phyloP scores from a whole-genome alignment of 1,140 invertebrate species.

The Matsumurasca onukii region DNA sequence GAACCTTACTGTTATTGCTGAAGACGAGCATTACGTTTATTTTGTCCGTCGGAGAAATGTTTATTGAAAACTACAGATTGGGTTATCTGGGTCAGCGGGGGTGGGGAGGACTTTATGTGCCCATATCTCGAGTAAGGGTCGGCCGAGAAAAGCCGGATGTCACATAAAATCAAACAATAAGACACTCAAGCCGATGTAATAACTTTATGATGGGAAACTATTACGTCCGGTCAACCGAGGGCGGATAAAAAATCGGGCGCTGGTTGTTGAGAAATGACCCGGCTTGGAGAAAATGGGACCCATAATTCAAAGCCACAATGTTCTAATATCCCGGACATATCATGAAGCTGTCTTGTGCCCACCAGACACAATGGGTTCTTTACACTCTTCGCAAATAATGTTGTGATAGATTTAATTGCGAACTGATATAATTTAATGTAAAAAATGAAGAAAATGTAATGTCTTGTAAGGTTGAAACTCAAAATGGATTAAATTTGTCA shows the following conservation, averaged over 20 bases:
- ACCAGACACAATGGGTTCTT: too few relatives aligned
- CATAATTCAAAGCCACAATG: slow-evolving; percentile 8
- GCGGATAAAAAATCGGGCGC: slow-evolving; percentile 1
- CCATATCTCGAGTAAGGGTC: slow-evolving; percentile 12
- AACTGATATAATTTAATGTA: too few relatives aligned
- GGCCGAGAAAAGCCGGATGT: slow-evolving; percentile 6
- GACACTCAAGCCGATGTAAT: neutral
- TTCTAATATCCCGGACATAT: neutral
- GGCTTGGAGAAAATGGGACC: neutral
- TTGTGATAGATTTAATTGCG: too few relatives aligned
- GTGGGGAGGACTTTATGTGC: slow-evolving; percentile 4
- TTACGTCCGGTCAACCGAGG: slow-evolving; percentile 11
- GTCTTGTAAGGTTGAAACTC: too few relatives aligned
- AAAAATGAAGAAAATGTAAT: too few relatives aligned
- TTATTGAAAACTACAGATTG: slow-evolving; percentile 24
- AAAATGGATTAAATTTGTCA: too few relatives aligned
- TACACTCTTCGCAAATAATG: too few relatives aligned
- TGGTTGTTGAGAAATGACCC: slow-evolving; percentile 20
- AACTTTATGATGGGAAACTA: slow-evolving; percentile 21
- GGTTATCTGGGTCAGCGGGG: slow-evolving; percentile 17
- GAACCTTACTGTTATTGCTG: slow-evolving; percentile 13
- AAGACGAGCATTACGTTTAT: slow-evolving; percentile 10
- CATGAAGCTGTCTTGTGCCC: too few relatives aligned
- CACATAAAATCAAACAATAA: slow-evolving; percentile 27
- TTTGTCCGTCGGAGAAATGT: slow-evolving; percentile 13